Conservation (phyloP, 2,888 invertebrate species). For the Drosophila conformis region DNA sequence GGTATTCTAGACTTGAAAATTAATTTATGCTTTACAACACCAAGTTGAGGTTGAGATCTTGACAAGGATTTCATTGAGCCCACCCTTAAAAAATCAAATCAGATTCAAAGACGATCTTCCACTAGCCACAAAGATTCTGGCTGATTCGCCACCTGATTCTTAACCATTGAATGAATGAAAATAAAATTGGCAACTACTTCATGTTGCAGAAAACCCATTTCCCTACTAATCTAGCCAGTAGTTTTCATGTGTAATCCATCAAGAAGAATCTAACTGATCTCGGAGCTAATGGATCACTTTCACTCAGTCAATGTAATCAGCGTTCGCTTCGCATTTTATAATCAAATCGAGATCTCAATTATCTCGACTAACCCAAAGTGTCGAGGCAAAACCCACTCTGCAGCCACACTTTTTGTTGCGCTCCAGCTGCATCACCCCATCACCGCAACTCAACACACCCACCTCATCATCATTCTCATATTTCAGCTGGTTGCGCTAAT, state of each 20-base stretch:
- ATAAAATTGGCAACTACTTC: neutral
- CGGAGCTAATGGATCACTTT: neutral
- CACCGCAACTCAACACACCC: constrained; percentile 1
- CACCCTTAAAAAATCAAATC: neutral
- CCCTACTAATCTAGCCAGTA: neutral
- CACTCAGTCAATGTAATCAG: neutral
- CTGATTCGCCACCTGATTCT: neutral
- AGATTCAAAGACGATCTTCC: neutral
- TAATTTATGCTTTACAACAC: neutral
- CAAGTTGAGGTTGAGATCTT: neutral
- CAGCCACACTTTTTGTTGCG: neutral
- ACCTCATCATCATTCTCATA: constrained; percentile 59
- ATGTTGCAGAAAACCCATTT: neutral
- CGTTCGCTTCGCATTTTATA: neutral
- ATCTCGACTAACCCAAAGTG: constrained; percentile 13
- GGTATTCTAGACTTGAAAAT: neutral
- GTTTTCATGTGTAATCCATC: neutral
- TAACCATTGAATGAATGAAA: neutral
- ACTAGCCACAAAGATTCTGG: neutral
- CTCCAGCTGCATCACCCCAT: neutral
- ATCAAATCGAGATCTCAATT: constrained; percentile 26
- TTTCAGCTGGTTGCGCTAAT: constrained; percentile 73
- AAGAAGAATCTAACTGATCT: neutral
- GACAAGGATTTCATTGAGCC: neutral
- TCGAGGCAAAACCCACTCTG: neutral